phyloP scores from a whole-genome alignment of 1,140 invertebrate genomes.

The Charaxes varanes region DNA sequence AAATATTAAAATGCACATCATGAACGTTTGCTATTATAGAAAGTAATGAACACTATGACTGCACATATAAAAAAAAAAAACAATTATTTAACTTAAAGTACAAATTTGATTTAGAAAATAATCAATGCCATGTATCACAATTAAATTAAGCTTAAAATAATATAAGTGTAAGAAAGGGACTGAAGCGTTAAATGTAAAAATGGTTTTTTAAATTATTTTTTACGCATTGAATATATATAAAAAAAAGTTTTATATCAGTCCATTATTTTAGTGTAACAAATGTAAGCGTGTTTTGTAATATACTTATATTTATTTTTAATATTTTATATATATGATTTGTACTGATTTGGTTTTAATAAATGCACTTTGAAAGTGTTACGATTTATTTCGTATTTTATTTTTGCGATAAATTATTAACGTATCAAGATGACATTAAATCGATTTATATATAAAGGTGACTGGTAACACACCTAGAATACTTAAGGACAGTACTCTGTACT shows the following conservation, averaged over 20 bases:
- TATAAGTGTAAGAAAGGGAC: constrained; percentile 7
- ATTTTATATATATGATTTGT: constrained; percentile 17
- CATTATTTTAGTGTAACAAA: constrained; percentile 1
- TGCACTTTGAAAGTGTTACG: constrained; percentile 56
- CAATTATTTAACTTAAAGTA: constrained; percentile 15
- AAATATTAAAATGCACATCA: too few species aligned
- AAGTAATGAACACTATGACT: too few species aligned
- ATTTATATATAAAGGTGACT: too few species aligned
- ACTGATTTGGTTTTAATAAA: constrained; percentile 44
- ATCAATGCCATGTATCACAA: constrained; percentile 48
- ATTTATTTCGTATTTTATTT: too few species aligned
- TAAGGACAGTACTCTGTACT: too few species aligned
- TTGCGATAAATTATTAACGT: too few species aligned
- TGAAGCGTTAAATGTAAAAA: constrained; percentile 1
- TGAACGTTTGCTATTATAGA: too few species aligned
- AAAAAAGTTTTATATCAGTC: too few species aligned
- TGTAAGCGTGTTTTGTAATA: constrained; percentile 14
- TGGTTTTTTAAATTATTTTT: too few species aligned
- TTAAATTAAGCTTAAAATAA: constrained; percentile 23
- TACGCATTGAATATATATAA: too few species aligned
- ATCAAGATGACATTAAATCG: too few species aligned
- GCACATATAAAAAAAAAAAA: constrained; percentile 4
- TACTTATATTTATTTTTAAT: constrained; percentile 38
- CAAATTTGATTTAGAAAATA: constrained; percentile 19
- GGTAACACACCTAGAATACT: too few species aligned